Conservation (phyloP, 1,140 invertebrate species). For the Oryctes rhinoceros region DNA sequence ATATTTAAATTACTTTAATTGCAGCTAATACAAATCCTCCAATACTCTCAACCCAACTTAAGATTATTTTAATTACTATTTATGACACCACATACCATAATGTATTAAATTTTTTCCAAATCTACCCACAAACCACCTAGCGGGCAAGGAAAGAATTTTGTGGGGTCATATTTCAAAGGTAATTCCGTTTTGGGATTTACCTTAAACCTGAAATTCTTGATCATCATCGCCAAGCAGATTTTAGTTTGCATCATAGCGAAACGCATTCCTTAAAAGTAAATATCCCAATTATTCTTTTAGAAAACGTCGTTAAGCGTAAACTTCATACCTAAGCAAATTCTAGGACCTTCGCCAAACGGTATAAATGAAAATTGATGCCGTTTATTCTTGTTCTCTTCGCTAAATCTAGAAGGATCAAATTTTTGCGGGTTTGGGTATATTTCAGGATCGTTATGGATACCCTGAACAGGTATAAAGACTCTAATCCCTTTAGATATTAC, state of each 20-base stretch:
- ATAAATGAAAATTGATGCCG: conserved; percentile 64
- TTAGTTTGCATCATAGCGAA: conserved; percentile 64
- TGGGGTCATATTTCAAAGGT: conserved; percentile 61
- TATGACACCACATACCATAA: too few species aligned
- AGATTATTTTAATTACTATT: too few species aligned
- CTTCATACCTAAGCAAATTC: conserved; percentile 70
- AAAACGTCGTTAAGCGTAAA: too few species aligned
- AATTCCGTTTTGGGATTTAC: conserved; percentile 57
- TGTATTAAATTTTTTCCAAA: conserved; percentile 62
- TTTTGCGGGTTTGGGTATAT: conserved; percentile 70
- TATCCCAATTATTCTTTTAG: background rate
- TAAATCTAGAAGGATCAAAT: conserved; percentile 75
- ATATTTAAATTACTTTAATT: too few species aligned
- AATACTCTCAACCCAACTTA: too few species aligned
- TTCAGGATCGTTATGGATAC: conserved; percentile 64
- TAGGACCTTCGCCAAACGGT: conserved; percentile 74
- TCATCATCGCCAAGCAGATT: conserved; percentile 52
- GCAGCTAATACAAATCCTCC: too few species aligned
- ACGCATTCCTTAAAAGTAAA: conserved; percentile 57
- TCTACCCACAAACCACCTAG: conserved; percentile 59
- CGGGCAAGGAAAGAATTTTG: conserved; percentile 60
- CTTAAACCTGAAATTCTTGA: conserved; percentile 57
- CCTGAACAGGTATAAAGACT: conserved; percentile 63
- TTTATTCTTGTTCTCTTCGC: conserved; percentile 61
- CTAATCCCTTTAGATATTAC: conserved; percentile 62